Evolutionary conservation across 2,113 vertebrate species (phyloP), one percentile per base, ranked within the genome.

Genomic region (Puffinus mauretanicus): DNA sequence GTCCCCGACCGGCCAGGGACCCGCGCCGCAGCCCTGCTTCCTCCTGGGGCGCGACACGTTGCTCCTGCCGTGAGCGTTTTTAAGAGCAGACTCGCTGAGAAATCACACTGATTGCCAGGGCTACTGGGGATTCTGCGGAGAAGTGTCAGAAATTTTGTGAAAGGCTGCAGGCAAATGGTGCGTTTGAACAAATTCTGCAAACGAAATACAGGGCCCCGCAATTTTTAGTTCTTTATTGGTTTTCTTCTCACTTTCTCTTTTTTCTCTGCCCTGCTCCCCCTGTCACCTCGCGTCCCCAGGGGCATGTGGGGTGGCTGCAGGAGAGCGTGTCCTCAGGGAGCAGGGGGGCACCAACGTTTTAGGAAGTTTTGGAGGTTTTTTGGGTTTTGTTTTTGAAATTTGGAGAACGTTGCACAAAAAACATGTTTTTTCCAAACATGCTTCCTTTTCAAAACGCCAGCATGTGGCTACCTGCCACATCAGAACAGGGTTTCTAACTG

Each of bases 1-100:
- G 16, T 19, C 46, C 16, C 30, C 1, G n/a, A 0, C 10, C 4
- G 5, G 32, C 20, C 26, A 2, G 38, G 10, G 26, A 14, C 19
- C 20, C 3, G 1, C 3, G 13, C 22, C 16, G 18, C 42, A 3
- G n/a, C 40, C 14, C 42, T 2, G 12, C 49, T 7, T 11, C 24
- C 9, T 20, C 21, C n/a, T 0, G 1, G 19, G 52, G 7, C 2
- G 30, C 0, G 7, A 13, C 10, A 1, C 8, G 3, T 9, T 0
- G 1, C 32, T 49, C 61, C 70, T 10, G 18, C 55, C 5, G 5
- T 3, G 9, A 55, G 21, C 1, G 0, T 13, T 26, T n/a, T 7
- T 6, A 13, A 46, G 61, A 69, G 30, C 61, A 29, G 69, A 10
- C 22, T 16, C 19, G 49, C 47, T 21, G 47, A 29, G 77, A 26